Evolutionary conservation across 1,140 invertebrate genomes (phyloP), one percentile per base, ranked within the genome.

Genomic region (Leptoteleia sp.): DNA sequence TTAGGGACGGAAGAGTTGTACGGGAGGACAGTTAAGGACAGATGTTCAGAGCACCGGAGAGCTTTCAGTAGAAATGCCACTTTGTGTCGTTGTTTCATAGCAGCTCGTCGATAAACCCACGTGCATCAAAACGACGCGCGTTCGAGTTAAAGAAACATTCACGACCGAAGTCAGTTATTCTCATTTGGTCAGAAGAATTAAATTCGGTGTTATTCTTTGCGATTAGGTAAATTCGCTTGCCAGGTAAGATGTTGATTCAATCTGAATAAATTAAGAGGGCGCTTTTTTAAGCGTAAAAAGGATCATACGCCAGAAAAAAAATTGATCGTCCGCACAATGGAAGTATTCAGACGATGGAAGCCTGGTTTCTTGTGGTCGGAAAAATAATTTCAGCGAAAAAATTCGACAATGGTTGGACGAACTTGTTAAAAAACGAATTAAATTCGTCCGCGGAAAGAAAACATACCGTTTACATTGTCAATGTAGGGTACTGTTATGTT

Each of bases 41-140:
- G 78, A 80, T 80, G 78, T 80, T 80, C 54, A 61, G 48, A 43
- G 62, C 42, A 68, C 17, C 70, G 59, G 45, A 64, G 77, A 76
- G 72, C 78, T 80, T 76, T 76, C 71, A 76, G 67, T 76, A 42
- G 67, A 80, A 80, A 72, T 45, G 72, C 54, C 61, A 80, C 47
- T 80, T 80, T 76, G 65, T 76, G 77, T 48, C 54, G 71, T 57
- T 62, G 61, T 52, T 65, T 75, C 33, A 52, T 64, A 27, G 11
- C 45, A 62, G n/a, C 52, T 76, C 22, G 65, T 55, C 57, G 72
- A 80, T 76, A 72, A n/a, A 80, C 78, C 78, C 61, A 80, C 61
- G 76, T 80, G 72, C 57, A 45, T 70, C 65, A 38, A 50, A 57
- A 35, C 29, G 68, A 70, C 76, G 47, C 65, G 61, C 65, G 71